Base-by-base conservation (phyloP, 2,113 vertebrate species). In the Hippocampus mohnikei region DNA sequence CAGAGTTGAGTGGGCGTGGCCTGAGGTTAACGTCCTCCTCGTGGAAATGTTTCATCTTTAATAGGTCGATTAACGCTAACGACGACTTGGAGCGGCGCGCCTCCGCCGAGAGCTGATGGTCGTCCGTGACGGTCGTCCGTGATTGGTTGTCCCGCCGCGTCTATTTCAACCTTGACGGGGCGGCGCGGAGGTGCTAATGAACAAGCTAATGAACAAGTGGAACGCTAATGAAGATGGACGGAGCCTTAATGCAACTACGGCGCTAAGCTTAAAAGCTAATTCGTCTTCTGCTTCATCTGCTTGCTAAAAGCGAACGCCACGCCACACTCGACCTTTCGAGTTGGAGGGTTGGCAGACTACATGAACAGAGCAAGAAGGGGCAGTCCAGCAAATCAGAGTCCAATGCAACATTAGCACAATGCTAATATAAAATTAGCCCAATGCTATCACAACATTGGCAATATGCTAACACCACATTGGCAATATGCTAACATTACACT, bases 231-330 rank as follows among this genome's bases (percentile, higher is more conserved):
- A 98, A 99, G 97, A 98, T 93, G 90, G 95, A 99, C 98, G 95
- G 98, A 96, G 96, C 92, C 96, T 98, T 98, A 98, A 99, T 99
- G 96, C 92, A 96, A 94, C 95, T 95, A 40, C 29, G 3, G 94
- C 95, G 96, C 98, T 98, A 96, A 92, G 94, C 96, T 98, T 99
- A 99, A 99, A 98, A 98, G 97, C 95, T 95, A 96, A 95, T 98
- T 95, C 96, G 95, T 98, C 94, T 93, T 93, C 84, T 85, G 93
- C 93, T 62, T 61, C 59, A 61, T 61, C 94, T 92, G 95, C 94
- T 96, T 96, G 93, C 93, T 95, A 46, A 48, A 95, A 88, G 84
- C 91, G 92, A 91, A 90, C 91, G 93, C 94, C 94, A 94, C 93
- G 92, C 91, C 91, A 92, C 93, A 90, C 94, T 95, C 92, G 95